Percentiles rank a stretch among this genome's conserved stretches.
Conservation (phyloP, 2,113 vertebrate genomes). For the Hassar affinis region DNA sequence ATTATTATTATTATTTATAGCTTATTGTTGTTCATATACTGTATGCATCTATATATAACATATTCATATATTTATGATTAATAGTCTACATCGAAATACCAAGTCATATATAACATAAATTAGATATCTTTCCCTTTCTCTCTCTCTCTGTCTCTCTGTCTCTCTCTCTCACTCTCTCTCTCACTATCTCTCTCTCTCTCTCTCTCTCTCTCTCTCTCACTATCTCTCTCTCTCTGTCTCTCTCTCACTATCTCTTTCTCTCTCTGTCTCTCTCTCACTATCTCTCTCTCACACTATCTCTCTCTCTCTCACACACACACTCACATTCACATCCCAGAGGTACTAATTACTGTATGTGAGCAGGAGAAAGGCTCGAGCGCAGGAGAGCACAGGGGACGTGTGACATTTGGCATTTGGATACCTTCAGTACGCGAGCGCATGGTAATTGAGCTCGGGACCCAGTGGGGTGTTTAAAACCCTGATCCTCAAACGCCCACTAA, state of each 20-base stretch:
- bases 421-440: conserved; percentile 63
- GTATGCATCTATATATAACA: too few species aligned
- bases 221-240: too few species aligned
- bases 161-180: not conserved
- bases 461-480: conserved; percentile 60
- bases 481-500: conserved; percentile 68
- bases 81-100: not conserved
- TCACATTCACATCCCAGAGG: conserved; percentile 70
- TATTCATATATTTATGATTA: not conserved
- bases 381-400: conserved; percentile 62
- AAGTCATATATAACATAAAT: not conserved
- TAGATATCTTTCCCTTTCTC: not conserved
- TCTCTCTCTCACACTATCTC: not conserved
- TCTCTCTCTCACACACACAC: conserved; percentile 44
- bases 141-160: not conserved
- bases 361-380: conserved; percentile 56
- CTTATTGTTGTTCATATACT: not conserved
- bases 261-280: not conserved
- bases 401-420: conserved; percentile 74
- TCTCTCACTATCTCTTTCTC: not conserved
- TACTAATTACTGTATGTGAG: conserved; percentile 73
- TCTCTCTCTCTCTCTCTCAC: too few species aligned
- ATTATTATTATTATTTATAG: too few species aligned
- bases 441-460: conserved; percentile 72
- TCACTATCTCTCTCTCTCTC: too few species aligned